Conservation (phyloP, 2,888 invertebrate genomes). For the Matsumyia berberina region DNA sequence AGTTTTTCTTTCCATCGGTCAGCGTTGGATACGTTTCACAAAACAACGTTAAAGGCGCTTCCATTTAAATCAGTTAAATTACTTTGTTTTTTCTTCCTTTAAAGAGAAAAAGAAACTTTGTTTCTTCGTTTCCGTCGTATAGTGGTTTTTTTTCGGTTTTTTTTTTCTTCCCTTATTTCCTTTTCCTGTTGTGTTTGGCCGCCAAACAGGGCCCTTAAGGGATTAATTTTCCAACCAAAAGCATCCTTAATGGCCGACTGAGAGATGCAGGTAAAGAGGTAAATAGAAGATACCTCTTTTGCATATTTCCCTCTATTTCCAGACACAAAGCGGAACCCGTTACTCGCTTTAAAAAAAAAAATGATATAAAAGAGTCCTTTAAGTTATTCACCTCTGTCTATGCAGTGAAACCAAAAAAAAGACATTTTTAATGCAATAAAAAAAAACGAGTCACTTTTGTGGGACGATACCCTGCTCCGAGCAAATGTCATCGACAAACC, state of each 20-base stretch:
- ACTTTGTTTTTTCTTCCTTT: constrained; percentile 10
- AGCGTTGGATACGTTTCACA: neutral
- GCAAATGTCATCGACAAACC: constrained; percentile 39
- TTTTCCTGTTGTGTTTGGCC: constrained; percentile 22
- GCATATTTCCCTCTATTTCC: constrained; percentile 3
- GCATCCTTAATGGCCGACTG: constrained; percentile 37
- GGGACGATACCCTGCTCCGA: constrained; percentile 11
- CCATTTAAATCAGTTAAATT: constrained; percentile 33
- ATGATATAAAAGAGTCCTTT: constrained; percentile 20
- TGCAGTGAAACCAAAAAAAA: constrained; percentile 29
- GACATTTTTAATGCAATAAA: constrained; percentile 4
- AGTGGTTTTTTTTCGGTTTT: constrained; percentile 7
- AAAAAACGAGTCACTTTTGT: constrained; percentile 15
- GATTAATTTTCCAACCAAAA: constrained; percentile 51
- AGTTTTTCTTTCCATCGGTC: neutral
- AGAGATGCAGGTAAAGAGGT: constrained; percentile 39
- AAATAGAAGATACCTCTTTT: constrained; percentile 7
- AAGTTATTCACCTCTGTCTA: constrained; percentile 58
- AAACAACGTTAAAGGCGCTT: neutral
- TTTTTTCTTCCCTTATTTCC: neutral
- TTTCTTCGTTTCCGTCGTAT: neutral
- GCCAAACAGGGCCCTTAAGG: constrained; percentile 42
- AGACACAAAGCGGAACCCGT: constrained; percentile 45
- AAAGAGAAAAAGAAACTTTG: constrained; percentile 5
- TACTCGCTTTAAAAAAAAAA: neutral